Conservation (phyloP, 1,140 invertebrate genomes). For the Vanessa atalanta region DNA sequence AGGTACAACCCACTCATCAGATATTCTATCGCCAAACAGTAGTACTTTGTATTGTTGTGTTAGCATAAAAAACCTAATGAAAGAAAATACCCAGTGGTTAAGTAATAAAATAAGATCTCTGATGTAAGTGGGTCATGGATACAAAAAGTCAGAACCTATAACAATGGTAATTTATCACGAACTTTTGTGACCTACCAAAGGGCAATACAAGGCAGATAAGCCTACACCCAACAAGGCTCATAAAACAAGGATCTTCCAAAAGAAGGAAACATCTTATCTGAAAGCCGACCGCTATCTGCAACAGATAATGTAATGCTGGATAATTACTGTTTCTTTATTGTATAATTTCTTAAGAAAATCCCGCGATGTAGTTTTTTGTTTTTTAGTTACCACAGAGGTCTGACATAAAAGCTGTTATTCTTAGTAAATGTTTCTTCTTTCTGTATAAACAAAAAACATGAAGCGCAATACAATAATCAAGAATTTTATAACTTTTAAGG, state of each 20-base stretch:
- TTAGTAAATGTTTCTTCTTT: too few species aligned
- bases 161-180: conserved; percentile 27
- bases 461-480: too few species aligned
- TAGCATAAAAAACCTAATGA: too few species aligned
- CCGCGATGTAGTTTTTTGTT: background rate
- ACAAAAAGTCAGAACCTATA: background rate
- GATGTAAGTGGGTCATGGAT: background rate
- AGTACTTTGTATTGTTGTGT: too few species aligned
- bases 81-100: too few species aligned
- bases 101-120: background rate
- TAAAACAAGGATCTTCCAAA: conserved; percentile 26
- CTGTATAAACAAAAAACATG: too few species aligned
- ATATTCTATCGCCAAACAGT: too few species aligned
- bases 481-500: too few species aligned
- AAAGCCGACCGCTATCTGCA: conserved; percentile 2
- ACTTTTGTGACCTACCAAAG: background rate
- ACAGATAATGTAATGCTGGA: conserved; percentile 21
- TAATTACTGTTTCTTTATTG: conserved; percentile 32
- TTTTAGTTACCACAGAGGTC: background rate
- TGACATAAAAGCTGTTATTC: too few species aligned
- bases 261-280: conserved; percentile 20
- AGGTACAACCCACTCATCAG: too few species aligned
- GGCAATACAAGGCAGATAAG: conserved; percentile 17
- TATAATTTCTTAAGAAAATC: conserved; percentile 14
- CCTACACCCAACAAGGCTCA: conserved; percentile 23